phyloP scores from a whole-genome alignment of 2,888 invertebrate genomes.

The Trilocha varians region DNA sequence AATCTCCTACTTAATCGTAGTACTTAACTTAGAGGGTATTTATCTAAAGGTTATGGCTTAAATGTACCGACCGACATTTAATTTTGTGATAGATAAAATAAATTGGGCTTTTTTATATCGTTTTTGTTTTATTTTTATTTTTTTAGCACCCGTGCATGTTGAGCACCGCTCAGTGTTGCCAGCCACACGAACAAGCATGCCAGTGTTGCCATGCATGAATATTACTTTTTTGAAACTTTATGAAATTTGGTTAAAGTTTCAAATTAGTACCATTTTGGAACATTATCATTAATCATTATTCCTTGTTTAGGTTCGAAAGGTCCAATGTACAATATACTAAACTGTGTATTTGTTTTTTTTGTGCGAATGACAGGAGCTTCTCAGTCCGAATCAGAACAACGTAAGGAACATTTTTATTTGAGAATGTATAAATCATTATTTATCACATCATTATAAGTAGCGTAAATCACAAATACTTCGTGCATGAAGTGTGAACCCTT shows the following conservation, averaged over 20 bases:
- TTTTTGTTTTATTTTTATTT: slow-evolving; percentile 61
- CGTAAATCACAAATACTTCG: too few relatives aligned
- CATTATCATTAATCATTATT: background rate
- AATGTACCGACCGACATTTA: slow-evolving; percentile 39
- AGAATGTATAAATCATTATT: slow-evolving; percentile 1
- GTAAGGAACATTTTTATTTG: slow-evolving; percentile 41
- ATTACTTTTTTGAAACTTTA: background rate
- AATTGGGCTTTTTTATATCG: slow-evolving; percentile 53
- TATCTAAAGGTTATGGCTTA: slow-evolving; percentile 51
- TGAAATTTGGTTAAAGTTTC: background rate
- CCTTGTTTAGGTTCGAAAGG: slow-evolving; percentile 28
- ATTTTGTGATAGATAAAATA: slow-evolving; percentile 56
- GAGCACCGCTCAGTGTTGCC: slow-evolving; percentile 27
- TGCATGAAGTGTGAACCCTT: too few relatives aligned
- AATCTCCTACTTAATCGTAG: slow-evolving; percentile 68
- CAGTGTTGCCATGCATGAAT: slow-evolving; percentile 9
- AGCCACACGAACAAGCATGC: slow-evolving; percentile 25
- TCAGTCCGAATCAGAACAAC: slow-evolving; percentile 51
- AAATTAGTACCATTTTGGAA: background rate
- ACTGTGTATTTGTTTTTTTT: slow-evolving; percentile 28
- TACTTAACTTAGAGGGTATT: slow-evolving; percentile 59
- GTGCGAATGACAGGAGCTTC: slow-evolving; percentile 51
- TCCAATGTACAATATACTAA: slow-evolving; percentile 51
- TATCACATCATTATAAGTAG: too few relatives aligned
- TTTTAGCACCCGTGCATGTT: slow-evolving; percentile 50